Base-by-base conservation (phyloP, 2,113 vertebrate genomes). In the Gopherus evgoodei region DNA sequence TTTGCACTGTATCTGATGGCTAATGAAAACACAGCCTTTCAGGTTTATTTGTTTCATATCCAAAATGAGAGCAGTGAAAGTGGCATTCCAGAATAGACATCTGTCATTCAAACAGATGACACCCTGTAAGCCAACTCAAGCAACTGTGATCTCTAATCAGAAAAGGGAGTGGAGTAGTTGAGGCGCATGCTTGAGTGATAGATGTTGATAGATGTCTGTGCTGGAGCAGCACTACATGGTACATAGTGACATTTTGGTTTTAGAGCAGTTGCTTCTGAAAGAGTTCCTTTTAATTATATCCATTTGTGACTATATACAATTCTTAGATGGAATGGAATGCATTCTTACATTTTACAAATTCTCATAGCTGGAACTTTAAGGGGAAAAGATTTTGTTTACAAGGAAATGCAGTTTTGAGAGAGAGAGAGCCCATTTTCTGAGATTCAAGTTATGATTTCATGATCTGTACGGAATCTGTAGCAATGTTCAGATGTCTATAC, bases 121-220 rank as follows among this genome's bases (percentile, higher is more conserved):
- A 98, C 96, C 95, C 97, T 96, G 96, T 97, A 97, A 98, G 92
- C 96, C 97, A 98, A 98, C 98, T 98, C 97, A 86, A 88, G 97
- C 96, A 98, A 98, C 97, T 98, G 97, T 98, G 98, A 98, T 98
- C 98, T 98, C 98, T 98, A 98, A 98, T 98, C 98, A 98, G 97
- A 96, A 97, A 98, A 95, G 96, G 96, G 95, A 98, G 97, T 85
- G 88, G 54, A 96, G 96, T 91, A 97, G 97, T 95, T 92, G 90
- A 95, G 95, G 96, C 8, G 17, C 49, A 29, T 97, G 97, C 95
- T 91, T 94, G 97, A 96, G 91, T 98, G 98, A 98, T 97, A 93
- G 98, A 95, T 97, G 97, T 94, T 96, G 94, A 97, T 97, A 95
- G 96, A 95, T 90, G 94, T 95, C 95, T 98, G 92, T 93, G 93